Conservation (phyloP, 2,113 vertebrate genomes). For the Crotalus helleri region DNA sequence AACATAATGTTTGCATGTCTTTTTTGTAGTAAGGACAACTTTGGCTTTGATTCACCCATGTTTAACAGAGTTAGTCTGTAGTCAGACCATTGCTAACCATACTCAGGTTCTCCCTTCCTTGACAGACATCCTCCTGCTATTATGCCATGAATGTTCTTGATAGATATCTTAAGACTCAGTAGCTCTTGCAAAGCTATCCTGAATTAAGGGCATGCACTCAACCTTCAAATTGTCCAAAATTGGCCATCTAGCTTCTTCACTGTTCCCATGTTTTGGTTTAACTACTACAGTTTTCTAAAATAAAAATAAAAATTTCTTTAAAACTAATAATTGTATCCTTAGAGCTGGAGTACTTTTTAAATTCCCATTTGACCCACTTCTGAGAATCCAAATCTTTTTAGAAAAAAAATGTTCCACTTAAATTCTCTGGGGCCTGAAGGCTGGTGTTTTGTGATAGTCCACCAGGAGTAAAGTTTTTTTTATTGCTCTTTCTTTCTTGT, state of each 20-base stretch:
- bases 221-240: background rate
- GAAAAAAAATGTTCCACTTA: constrained; percentile 19
- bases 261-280: background rate
- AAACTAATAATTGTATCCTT: background rate
- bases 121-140: background rate
- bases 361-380: constrained; percentile 16
- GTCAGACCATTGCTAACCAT: background rate
- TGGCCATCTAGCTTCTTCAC: background rate
- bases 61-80: background rate
- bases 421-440: background rate
- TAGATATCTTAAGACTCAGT: background rate
- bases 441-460: background rate
- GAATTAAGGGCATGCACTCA: background rate
- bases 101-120: background rate
- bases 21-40: background rate
- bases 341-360: constrained; percentile 29
- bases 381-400: constrained; percentile 22
- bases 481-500: background rate
- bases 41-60: background rate
- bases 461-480: background rate
- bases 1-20: background rate
- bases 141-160: background rate
- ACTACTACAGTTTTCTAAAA: constrained; percentile 14
- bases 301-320: constrained; percentile 19
- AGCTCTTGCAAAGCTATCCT: background rate